Conservation (phyloP, 2,797 vertebrate species). For the Sebastes glaucus region DNA sequence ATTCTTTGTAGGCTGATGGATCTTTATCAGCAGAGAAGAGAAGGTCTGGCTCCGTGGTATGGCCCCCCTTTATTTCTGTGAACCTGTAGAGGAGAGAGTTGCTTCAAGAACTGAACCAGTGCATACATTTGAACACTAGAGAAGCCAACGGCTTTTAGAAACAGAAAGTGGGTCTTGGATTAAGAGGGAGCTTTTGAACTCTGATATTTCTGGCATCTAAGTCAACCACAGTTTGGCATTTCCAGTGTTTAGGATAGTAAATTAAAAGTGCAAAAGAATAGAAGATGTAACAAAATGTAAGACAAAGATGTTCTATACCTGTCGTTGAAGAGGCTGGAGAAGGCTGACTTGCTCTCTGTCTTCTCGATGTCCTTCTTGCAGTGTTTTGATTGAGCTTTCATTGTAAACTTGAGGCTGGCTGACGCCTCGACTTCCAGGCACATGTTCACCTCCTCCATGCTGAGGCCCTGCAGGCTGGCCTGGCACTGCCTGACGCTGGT, state of each 20-base stretch:
- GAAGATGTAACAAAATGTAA: rapidly evolving
- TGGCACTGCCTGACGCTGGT: conserved; percentile 88
- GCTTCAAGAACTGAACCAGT: not conserved
- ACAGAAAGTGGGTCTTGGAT: too few species aligned
- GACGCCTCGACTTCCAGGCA: conserved; percentile 85
- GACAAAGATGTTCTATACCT: conserved; percentile 58
- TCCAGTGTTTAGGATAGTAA: not conserved
- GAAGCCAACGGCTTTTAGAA: too few species aligned
- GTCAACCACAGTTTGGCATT: too few species aligned
- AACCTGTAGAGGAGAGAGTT: conserved; percentile 57
- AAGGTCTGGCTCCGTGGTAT: conserved; percentile 78
- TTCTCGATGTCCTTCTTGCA: conserved; percentile 78
- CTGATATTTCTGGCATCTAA: too few species aligned
- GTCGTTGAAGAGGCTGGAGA: conserved; percentile 86
- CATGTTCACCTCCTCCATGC: conserved; percentile 77
- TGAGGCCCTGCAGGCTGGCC: conserved; percentile 80
- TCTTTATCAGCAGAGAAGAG: conserved; percentile 83
- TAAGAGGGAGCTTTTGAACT: too few species aligned
- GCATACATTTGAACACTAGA: too few species aligned
- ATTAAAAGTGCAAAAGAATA: not conserved
- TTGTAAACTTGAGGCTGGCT: conserved; percentile 32
- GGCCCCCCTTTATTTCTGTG: conserved; percentile 80
- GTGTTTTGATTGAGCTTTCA: conserved; percentile 47
- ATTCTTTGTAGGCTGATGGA: conserved; percentile 81
- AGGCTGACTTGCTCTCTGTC: conserved; percentile 71